phyloP scores from a whole-genome alignment of 2,113 vertebrate species.

The Stomatorhinus ivindoensis region DNA sequence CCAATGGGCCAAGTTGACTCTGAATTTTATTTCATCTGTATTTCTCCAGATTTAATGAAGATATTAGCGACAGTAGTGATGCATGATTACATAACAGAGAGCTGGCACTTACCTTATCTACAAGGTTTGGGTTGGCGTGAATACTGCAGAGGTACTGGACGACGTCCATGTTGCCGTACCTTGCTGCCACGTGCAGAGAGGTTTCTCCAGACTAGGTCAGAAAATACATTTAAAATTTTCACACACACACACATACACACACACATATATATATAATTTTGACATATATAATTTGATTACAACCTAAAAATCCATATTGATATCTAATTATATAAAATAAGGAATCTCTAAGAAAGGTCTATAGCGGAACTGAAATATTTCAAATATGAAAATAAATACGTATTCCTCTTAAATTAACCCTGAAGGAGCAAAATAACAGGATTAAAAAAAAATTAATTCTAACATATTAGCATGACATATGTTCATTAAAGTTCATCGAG shows the following conservation, averaged over 20 bases:
- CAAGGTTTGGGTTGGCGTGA: slow-evolving; percentile 77
- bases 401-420: neutral
- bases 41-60: neutral
- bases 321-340: neutral
- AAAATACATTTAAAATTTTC: neutral
- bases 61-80: neutral
- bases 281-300: neutral
- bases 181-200: slow-evolving; percentile 86
- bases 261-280: neutral
- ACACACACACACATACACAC: neutral
- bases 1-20: neutral
- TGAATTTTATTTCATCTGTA: neutral
- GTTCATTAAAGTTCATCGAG: slow-evolving; percentile 9
- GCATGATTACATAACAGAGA: neutral
- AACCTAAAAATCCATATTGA: neutral
- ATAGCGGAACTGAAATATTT: neutral
- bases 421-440: neutral
- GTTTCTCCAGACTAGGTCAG: slow-evolving; percentile 83
- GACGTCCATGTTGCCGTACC: slow-evolving; percentile 91
- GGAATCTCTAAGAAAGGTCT: neutral
- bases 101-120: slow-evolving; percentile 73
- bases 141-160: slow-evolving; percentile 85
- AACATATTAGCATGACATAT: neutral
- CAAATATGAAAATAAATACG: neutral
- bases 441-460: neutral